A percentile compares a stretch with the other conserved stretches of the same genome.
Conservation (phyloP, 2,888 invertebrate species). For the Drosophila gaucha region DNA sequence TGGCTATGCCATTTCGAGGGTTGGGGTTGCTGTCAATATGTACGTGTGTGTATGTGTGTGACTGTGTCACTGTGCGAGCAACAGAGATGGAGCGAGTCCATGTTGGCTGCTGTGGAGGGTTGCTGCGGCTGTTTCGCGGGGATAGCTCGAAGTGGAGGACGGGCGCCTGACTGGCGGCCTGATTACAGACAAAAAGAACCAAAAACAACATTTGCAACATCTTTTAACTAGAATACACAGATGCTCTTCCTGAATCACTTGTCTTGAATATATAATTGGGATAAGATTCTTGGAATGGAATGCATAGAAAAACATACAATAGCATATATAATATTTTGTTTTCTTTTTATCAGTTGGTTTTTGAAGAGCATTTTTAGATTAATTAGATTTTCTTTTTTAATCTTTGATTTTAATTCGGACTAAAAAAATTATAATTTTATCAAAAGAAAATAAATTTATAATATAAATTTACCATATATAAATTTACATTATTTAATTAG, state of each 20-base stretch:
- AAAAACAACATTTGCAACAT: background rate
- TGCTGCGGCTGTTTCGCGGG: conserved; percentile 30
- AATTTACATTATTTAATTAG: too few species aligned
- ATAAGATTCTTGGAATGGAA: background rate
- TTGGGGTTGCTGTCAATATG: conserved; percentile 6
- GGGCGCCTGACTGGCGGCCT: conserved; percentile 58
- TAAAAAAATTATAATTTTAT: too few species aligned
- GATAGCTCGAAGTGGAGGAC: too few species aligned
- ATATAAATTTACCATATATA: too few species aligned
- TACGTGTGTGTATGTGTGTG: conserved; percentile 2
- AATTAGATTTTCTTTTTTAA: too few species aligned
- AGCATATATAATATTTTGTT: too few species aligned
- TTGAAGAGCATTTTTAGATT: too few species aligned
- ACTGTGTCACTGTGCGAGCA: conserved; percentile 12
- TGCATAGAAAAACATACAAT: background rate
- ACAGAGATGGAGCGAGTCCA: conserved; percentile 22
- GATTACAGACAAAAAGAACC: conserved; percentile 35
- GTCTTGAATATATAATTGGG: too few species aligned
- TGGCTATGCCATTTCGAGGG: conserved; percentile 5
- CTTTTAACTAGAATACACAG: background rate
- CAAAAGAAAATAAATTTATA: too few species aligned
- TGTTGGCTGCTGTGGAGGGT: conserved; percentile 48
- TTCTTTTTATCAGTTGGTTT: too few species aligned
- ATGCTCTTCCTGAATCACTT: conserved; percentile 28
- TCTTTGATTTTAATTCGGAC: too few species aligned